Conservation (phyloP, 1,140 invertebrate species). For the Coptotermes formosanus region DNA sequence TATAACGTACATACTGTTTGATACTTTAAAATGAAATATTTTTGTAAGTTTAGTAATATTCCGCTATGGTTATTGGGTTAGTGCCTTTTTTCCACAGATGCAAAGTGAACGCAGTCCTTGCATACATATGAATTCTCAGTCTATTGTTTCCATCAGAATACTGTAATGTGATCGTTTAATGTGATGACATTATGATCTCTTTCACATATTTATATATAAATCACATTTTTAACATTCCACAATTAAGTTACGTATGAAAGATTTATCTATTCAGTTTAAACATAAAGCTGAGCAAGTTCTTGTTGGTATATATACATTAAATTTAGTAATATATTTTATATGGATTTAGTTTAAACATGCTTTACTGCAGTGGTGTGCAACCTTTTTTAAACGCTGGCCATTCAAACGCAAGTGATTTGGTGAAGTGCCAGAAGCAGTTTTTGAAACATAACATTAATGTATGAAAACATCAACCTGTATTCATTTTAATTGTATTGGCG, state of each 20-base stretch:
- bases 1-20: background rate
- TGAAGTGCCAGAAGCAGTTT: no score
- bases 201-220: background rate
- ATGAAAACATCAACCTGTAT: no score
- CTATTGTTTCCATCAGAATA: background rate
- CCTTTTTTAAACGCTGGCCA: no score
- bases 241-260: background rate
- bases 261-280: background rate
- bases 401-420: no score
- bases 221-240: slow-evolving; percentile 16
- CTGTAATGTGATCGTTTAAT: background rate
- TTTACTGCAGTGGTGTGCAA: no score
- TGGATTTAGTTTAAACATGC: no score
- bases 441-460: no score
- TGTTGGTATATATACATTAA: no score
- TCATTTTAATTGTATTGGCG: no score
- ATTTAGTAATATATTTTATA: no score
- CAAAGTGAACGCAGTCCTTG: background rate
- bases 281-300: background rate
- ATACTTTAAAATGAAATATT: background rate
- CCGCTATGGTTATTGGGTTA: background rate
- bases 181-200: background rate
- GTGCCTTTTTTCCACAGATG: background rate
- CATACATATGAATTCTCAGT: slow-evolving; percentile 9
- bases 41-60: background rate